These are phyloP conservation scores for Myotis findleyi DNA, from an alignment of 2,797 vertebrate species.

Conservation along the genomic window DNA sequence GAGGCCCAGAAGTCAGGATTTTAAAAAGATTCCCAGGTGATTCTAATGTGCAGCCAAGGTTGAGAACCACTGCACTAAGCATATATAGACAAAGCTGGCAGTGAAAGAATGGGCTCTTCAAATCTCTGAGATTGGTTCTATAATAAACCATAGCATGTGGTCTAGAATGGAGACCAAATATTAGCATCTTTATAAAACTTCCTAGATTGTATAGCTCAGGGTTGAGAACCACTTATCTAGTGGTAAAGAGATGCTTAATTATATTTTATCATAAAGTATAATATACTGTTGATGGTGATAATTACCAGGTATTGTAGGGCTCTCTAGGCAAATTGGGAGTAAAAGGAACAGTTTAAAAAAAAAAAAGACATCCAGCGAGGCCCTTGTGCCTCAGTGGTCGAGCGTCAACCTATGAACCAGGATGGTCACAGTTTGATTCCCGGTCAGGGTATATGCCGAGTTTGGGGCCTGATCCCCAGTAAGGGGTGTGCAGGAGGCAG, in stretches of 20 bases:
- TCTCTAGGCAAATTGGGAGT: neutral
- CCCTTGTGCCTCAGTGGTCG: no score
- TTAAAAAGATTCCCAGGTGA: no score
- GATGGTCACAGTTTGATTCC: no score
- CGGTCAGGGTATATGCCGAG: no score
- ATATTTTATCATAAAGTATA: neutral
- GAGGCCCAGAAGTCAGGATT: no score
- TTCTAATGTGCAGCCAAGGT: no score
- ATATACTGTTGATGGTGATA: neutral
- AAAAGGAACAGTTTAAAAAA: neutral
- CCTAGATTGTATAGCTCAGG: neutral
- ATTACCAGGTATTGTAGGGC: neutral
- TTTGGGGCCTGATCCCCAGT: no score
- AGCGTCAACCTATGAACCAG: no score
- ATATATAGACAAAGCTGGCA: neutral
- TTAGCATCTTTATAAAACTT: neutral
- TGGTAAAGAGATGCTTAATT: neutral
- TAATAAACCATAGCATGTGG: neutral
- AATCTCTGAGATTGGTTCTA: neutral
- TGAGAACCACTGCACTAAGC: no score
- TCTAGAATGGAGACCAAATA: neutral
- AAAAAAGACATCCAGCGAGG: neutral
- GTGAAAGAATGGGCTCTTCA: neutral
- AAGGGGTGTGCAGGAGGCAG: no score
- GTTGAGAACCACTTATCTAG: neutral